Evolutionary conservation across 2,888 invertebrate genomes (phyloP).

Genomic region (Netelia virgata): DNA sequence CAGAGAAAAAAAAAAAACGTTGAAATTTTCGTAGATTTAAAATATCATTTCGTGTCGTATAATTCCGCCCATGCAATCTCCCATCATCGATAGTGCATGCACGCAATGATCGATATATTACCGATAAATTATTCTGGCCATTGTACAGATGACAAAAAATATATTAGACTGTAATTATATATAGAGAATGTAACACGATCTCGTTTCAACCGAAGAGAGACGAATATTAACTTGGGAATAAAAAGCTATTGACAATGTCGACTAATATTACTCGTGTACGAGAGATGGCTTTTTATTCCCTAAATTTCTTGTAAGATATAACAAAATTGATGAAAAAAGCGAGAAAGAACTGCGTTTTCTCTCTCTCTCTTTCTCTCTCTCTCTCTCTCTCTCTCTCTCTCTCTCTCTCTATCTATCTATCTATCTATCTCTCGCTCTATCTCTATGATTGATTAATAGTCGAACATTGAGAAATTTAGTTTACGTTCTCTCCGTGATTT

Average conservation of each 20-base stretch:
- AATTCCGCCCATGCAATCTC: constrained; percentile 40
- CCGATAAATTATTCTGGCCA: constrained; percentile 63
- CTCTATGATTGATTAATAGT: constrained; percentile 24
- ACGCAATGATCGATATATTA: constrained; percentile 13
- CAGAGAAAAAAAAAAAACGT: not conserved
- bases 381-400: too few species aligned
- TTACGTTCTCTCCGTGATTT: constrained; percentile 40
- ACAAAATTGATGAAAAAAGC: constrained; percentile 12
- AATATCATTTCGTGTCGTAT: constrained; percentile 25
- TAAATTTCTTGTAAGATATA: constrained; percentile 42
- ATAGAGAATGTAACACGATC: constrained; percentile 28
- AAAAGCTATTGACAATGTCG: constrained; percentile 16
- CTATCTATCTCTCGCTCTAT: too few species aligned
- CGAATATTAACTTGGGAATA: constrained; percentile 13
- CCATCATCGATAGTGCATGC: constrained; percentile 11
- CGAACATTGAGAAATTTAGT: not conserved
- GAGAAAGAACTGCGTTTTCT: not conserved
- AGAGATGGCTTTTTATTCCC: constrained; percentile 21
- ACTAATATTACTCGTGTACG: too few species aligned
- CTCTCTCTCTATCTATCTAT: not conserved
- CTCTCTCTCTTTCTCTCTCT: too few species aligned
- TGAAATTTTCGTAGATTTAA: not conserved
- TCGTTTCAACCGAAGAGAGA: constrained; percentile 52
- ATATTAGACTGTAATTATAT: constrained; percentile 38
- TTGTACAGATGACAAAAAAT: constrained; percentile 66